Conservation (phyloP, 2,888 invertebrate species). For the Gari tellinella region DNA sequence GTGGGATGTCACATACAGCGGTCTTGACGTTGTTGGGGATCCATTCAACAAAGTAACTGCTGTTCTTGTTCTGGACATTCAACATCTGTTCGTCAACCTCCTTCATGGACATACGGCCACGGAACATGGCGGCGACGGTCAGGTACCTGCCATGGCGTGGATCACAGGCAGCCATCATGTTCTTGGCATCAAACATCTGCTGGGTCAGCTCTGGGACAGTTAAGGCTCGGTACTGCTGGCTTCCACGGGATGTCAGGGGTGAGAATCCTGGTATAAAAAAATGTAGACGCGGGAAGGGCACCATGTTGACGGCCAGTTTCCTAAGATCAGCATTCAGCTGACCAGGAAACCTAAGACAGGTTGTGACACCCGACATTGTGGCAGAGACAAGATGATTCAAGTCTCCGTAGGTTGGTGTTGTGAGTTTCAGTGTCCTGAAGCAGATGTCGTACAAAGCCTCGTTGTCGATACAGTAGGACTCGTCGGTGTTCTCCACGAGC, state of each 20-base stretch:
- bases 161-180: constrained; percentile 99
- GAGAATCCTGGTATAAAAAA: constrained; percentile 96
- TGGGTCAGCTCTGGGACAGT: constrained; percentile 82
- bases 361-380: constrained; percentile 86
- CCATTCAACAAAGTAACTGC: constrained; percentile 93
- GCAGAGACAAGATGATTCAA: constrained; percentile 84
- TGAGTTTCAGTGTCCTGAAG: constrained; percentile 86
- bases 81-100: constrained; percentile 96
- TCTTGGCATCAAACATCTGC: constrained; percentile 96
- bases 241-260: constrained; percentile 86
- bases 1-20: constrained; percentile 96
- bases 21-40: constrained; percentile 96
- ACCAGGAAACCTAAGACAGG: constrained; percentile 86
- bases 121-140: constrained; percentile 88
- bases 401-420: constrained; percentile 82
- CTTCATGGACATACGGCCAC: constrained; percentile 97
- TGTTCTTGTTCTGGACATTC: constrained; percentile 97
- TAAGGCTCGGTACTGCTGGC: constrained; percentile 81
- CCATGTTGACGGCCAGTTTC: constrained; percentile 91
- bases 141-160: constrained; percentile 92
- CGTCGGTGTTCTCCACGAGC: constrained; percentile 86
- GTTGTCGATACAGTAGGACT: constrained; percentile 86
- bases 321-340: constrained; percentile 96
- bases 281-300: constrained; percentile 95
- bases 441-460: constrained; percentile 87